These are phyloP conservation scores for Nannospalax galili DNA, from an alignment of 2,113 vertebrate species.

Conservation along the genomic window DNA sequence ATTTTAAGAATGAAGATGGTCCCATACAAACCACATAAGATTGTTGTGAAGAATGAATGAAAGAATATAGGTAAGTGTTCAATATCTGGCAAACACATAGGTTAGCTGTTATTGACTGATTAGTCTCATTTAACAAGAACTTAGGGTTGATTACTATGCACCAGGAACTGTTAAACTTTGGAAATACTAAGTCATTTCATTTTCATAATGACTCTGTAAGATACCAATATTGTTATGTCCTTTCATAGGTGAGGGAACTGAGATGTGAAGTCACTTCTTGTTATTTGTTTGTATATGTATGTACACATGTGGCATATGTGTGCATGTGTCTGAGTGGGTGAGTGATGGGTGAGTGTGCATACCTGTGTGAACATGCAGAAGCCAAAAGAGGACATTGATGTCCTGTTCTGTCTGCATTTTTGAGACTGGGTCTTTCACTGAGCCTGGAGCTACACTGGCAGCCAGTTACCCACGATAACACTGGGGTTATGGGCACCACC, in stretches of 20 bases:
- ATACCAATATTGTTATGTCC: background rate
- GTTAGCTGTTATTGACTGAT: background rate
- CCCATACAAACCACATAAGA: background rate
- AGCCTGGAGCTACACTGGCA: background rate
- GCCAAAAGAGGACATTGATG: background rate
- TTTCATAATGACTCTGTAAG: background rate
- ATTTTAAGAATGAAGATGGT: background rate
- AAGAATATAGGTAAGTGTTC: background rate
- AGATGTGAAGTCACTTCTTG: constrained; percentile 14
- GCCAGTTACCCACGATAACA: no score
- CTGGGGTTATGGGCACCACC: background rate
- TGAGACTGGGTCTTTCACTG: background rate
- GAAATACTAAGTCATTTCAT: background rate
- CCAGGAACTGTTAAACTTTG: background rate
- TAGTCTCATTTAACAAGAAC: constrained; percentile 11
- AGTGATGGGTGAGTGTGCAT: no score
- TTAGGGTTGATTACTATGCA: background rate
- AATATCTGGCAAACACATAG: background rate
- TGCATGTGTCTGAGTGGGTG: background rate
- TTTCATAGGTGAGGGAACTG: background rate
- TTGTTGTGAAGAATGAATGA: background rate
- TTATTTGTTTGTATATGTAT: background rate
- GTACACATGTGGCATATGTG: background rate
- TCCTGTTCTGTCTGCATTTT: background rate
- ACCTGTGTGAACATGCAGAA: background rate